Conservation (phyloP, 2,113 vertebrate species). For the Thoracochromis brauschi region DNA sequence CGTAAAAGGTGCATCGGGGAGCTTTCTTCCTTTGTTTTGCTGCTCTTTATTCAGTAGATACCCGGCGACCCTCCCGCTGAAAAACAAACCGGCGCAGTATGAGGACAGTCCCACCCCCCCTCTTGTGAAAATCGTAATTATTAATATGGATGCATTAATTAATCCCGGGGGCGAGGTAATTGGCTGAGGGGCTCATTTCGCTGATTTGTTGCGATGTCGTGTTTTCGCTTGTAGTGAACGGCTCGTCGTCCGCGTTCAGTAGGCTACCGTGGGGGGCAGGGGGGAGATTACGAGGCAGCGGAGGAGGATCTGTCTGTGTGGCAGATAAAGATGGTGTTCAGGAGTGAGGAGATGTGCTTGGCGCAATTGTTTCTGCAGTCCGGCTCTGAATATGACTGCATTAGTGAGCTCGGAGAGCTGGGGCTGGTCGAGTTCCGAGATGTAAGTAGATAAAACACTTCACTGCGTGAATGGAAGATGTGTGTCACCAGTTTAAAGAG, state of each 20-base stretch:
- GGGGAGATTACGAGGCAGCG: not conserved
- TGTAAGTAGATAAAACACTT: conserved; percentile 76
- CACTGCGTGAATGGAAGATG: not conserved
- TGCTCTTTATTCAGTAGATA: not conserved
- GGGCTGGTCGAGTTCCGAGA: conserved; percentile 95
- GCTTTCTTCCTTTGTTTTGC: conserved; percentile 30
- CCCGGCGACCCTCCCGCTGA: not conserved
- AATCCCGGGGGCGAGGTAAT: conserved; percentile 19
- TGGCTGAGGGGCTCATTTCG: not conserved
- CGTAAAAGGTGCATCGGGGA: conserved; percentile 4
- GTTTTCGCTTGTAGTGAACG: not conserved
- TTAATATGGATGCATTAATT: conserved; percentile 1
- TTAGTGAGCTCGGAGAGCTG: conserved; percentile 91
- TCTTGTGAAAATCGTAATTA: not conserved
- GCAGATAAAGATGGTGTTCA: conserved; percentile 81
- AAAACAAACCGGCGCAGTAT: not conserved
- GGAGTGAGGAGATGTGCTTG: conserved; percentile 92
- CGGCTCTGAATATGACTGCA: conserved; percentile 94
- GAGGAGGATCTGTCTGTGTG: conserved; percentile 16
- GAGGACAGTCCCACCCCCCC: not conserved
- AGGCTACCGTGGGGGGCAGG: not conserved
- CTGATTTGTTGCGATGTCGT: not conserved
- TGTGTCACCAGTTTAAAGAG: not conserved
- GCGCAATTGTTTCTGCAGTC: conserved; percentile 95
- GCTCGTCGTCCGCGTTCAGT: not conserved